Conservation (phyloP, 2,797 vertebrate species). For the Chiroxiphia lanceolata region DNA sequence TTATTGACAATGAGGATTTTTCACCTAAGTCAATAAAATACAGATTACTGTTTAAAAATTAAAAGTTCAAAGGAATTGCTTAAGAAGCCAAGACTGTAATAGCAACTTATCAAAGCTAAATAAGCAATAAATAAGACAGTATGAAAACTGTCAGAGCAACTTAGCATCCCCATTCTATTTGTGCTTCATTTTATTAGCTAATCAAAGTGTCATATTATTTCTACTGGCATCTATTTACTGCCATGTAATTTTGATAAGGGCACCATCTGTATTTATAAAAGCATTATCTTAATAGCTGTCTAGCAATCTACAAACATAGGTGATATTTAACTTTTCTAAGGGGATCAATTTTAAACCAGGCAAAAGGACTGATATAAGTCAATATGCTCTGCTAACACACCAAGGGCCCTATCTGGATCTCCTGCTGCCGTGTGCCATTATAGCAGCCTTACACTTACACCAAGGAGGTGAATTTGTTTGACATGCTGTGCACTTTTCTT, state of each 20-base stretch:
- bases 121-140: slow-evolving; percentile 73
- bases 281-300: slow-evolving; percentile 82
- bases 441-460: slow-evolving; percentile 30
- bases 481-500: neutral
- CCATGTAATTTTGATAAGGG: slow-evolving; percentile 80
- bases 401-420: slow-evolving; percentile 38
- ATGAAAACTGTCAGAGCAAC: slow-evolving; percentile 67
- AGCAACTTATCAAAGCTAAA: slow-evolving; percentile 70
- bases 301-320: slow-evolving; percentile 78
- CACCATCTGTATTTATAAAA: slow-evolving; percentile 83
- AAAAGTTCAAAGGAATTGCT: slow-evolving; percentile 60
- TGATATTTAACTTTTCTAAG: slow-evolving; percentile 83
- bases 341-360: slow-evolving; percentile 77
- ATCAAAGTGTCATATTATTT: slow-evolving; percentile 76
- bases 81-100: slow-evolving; percentile 64
- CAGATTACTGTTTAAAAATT: slow-evolving; percentile 68
- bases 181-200: slow-evolving; percentile 73
- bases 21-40: slow-evolving; percentile 59
- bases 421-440: neutral
- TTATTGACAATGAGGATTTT: slow-evolving; percentile 62
- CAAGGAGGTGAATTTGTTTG: slow-evolving; percentile 21
- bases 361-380: slow-evolving; percentile 75
- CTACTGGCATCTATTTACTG: slow-evolving; percentile 78
- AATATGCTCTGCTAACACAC: slow-evolving; percentile 67
- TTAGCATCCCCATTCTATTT: slow-evolving; percentile 64